A percentile compares a stretch with the other conserved stretches of the same genome.
These are phyloP conservation scores for Dasypolia templi DNA, from an alignment of 2,888 invertebrate species.

Conservation along the genomic window DNA sequence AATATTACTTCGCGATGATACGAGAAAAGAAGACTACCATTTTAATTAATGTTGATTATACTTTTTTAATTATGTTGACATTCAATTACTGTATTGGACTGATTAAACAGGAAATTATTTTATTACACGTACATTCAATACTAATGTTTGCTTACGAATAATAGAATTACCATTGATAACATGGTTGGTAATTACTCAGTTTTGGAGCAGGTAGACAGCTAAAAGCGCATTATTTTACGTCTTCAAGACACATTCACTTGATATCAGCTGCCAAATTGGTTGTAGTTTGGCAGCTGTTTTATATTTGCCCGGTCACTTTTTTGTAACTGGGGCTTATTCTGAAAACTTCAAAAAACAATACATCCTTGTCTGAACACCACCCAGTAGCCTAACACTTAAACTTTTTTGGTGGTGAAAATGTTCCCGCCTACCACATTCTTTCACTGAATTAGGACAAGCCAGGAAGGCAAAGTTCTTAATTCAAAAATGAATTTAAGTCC, in stretches of 20 bases:
- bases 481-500: not conserved
- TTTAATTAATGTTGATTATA: not conserved
- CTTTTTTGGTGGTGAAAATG: not conserved
- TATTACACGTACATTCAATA: not conserved
- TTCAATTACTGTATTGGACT: not conserved
- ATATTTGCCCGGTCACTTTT: no score
- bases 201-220: not conserved
- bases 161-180: conserved; percentile 1
- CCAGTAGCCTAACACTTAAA: not conserved
- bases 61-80: not conserved
- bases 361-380: not conserved
- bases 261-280: not conserved
- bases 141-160: conserved; percentile 15
- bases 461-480: not conserved
- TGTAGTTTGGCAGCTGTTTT: not conserved
- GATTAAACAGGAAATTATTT: conserved; percentile 9
- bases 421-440: not conserved
- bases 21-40: not conserved
- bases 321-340: not conserved
- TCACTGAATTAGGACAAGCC: not conserved
- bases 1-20: not conserved
- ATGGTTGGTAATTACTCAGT: conserved; percentile 18
- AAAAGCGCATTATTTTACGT: not conserved
- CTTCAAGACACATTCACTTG: not conserved
- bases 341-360: not conserved